Evolutionary conservation across 2,888 invertebrate genomes (phyloP), one percentile per base, ranked within the genome.

Genomic region (Leucania comma): DNA sequence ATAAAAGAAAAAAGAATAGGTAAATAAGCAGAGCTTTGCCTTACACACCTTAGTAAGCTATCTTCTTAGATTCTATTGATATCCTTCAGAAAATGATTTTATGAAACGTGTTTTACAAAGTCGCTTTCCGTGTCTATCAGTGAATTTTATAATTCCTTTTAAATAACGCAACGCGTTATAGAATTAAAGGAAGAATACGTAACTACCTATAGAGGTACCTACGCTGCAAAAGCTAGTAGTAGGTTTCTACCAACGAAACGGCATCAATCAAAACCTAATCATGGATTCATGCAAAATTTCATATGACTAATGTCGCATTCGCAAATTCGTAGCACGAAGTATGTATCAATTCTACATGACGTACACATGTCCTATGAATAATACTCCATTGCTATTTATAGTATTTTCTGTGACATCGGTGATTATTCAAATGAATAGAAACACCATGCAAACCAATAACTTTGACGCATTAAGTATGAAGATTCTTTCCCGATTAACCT

Each of bases 321-420:
- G 50, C 38, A 32, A 67, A 81, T 79, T 63, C 79, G 24, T 62
- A 46, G 42, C 79, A 72, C 64, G 67, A 61, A 42, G 17, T 42
- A 42, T 5, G 6, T 46, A n/a, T 58, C 57, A 57, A 57, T 61
- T 64, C 50, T 17, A 59, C 50, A 65, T 67, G 48, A 68, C 67
- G 51, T 42, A 51, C 46, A 42, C 26, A 8, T 63, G 48, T 46
- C 71, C 32, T 46, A 54, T 65, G 54, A 72, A 71, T 64, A 72
- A 65, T 59, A 72, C 58, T 62, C 32, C 58, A 65, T 46, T 58
- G 17, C 46, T 61, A 66, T 35, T 56, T 66, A 32, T 53, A 54
- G 24, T 29, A 5, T 48, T 42, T 4, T 58, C n/a, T 22, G n/a
- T n/a, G 48, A n/a, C n/a, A 4, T 38, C n/a, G 29, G n/a, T 29